Base-by-base conservation (phyloP, 2,888 invertebrate species). In the Phytoseiulus persimilis region DNA sequence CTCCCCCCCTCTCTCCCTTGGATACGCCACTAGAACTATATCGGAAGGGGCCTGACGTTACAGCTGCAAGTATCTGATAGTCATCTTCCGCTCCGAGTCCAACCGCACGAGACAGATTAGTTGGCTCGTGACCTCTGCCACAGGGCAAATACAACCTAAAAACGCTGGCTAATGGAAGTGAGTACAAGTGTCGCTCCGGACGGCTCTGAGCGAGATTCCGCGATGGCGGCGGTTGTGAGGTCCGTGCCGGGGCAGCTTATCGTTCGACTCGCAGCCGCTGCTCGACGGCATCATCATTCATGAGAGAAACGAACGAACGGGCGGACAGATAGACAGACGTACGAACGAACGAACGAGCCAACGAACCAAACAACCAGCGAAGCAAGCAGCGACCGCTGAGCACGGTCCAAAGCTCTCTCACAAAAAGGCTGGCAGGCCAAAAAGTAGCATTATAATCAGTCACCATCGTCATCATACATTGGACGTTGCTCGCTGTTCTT, bases 391-490 rank as follows among this genome's bases (percentile, higher is more conserved):
- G 65, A 65, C 39, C 39, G 9, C 65, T 65, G 65, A 65, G 18
- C 65, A 65, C 65, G 65, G 65, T 65, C 65, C 65, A 65, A 28
- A 65, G 65, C 65, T 65, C 65, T 65, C 65, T 65, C 65, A 65
- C 65, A 65, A 65, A 65, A 65, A 65, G 65, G 65, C 65, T 65
- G 18, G 23, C 65, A 65, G 65, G 11, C 65, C 65, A 65, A 65
- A 65, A 65, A 65, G 65, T 65, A 65, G 65, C 65, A 65, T 65
- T 65, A 65, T 65, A 65, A 65, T 65, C 65, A 65, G 65, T 65
- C 65, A 65, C 65, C 65, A 65, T 65, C 65, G 65, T 23, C 65
- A 65, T 65, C 65, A 65, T 65, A 65, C 65, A 65, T 65, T 65
- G 65, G 18, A 65, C 65, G 23, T 65, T 28, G 28, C 23, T 65